Evolutionary conservation across 2,888 invertebrate genomes (phyloP).

Genomic region (Calephelis perditalis): DNA sequence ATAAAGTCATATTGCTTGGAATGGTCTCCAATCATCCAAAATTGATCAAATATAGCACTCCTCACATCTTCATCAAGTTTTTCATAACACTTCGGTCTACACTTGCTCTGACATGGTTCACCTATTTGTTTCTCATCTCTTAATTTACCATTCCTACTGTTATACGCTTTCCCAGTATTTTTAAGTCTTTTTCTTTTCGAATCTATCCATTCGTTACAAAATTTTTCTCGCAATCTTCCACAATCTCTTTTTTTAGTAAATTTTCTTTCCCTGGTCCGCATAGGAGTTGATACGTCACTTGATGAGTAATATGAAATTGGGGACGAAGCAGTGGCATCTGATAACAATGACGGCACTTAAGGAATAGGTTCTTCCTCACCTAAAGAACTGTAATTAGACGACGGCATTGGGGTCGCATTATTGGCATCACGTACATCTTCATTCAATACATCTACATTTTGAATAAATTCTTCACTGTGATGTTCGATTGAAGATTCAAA

Average conservation of each 20-base stretch:
- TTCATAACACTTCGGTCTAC: conserved; percentile 22
- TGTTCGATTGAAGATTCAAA: conserved; percentile 12
- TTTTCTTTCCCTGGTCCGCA: conserved; percentile 7
- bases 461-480: conserved; percentile 7
- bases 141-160: conserved; percentile 19
- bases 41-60: conserved; percentile 13
- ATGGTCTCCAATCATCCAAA: background rate
- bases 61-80: conserved; percentile 22
- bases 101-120: conserved; percentile 12
- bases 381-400: background rate
- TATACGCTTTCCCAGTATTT: conserved; percentile 19
- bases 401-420: background rate
- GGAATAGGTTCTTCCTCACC: conserved; percentile 1
- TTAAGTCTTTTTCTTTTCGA: conserved; percentile 13
- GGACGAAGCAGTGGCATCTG: background rate
- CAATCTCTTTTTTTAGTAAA: conserved; percentile 10
- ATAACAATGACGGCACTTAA: background rate
- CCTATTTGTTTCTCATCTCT: conserved; percentile 17
- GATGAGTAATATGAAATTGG: background rate
- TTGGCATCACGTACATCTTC: background rate
- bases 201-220: conserved; percentile 1
- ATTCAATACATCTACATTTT: conserved; percentile 3
- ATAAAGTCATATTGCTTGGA: background rate
- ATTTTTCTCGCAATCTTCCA: conserved; percentile 12
- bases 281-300: background rate